Evolutionary conservation across 2,888 invertebrate genomes (phyloP).

Genomic region (Ametastegia equiseti): DNA sequence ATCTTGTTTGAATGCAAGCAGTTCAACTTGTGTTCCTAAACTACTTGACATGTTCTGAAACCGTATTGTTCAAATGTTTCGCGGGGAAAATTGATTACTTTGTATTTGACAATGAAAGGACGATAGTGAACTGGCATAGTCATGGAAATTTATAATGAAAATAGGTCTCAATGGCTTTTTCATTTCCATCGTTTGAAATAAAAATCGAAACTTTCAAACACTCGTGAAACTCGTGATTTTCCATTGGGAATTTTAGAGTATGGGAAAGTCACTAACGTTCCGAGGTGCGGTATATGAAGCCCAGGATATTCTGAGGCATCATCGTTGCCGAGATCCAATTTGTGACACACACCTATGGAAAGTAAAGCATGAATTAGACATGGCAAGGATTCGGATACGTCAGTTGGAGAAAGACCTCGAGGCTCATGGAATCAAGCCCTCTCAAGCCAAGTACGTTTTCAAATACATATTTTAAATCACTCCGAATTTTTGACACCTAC

Average conservation of each 20-base stretch:
- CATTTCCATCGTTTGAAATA: background rate
- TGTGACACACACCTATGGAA: constrained; percentile 93
- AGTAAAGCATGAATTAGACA: constrained; percentile 92
- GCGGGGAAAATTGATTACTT: too few relatives aligned
- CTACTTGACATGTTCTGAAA: too few relatives aligned
- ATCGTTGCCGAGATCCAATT: constrained; percentile 87
- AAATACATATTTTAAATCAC: background rate
- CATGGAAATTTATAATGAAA: too few relatives aligned
- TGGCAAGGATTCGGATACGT: constrained; percentile 89
- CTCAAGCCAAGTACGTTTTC: constrained; percentile 77
- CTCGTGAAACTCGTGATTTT: too few relatives aligned
- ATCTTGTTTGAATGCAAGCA: background rate
- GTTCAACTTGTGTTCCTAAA: background rate
- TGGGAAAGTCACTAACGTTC: constrained; percentile 89
- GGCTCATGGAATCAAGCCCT: constrained; percentile 88
- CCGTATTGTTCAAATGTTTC: too few relatives aligned
- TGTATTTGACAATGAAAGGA: too few relatives aligned
- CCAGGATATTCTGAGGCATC: constrained; percentile 85
- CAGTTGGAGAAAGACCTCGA: constrained; percentile 92
- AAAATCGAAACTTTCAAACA: background rate
- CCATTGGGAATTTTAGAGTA: constrained; percentile 75
- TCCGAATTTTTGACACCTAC: background rate
- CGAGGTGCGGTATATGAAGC: constrained; percentile 89
- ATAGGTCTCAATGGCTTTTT: background rate
- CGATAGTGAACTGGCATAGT: too few relatives aligned